These are phyloP conservation scores for Agapornis canus DNA, from an alignment of 2,797 vertebrate species.

Conservation along the genomic window DNA sequence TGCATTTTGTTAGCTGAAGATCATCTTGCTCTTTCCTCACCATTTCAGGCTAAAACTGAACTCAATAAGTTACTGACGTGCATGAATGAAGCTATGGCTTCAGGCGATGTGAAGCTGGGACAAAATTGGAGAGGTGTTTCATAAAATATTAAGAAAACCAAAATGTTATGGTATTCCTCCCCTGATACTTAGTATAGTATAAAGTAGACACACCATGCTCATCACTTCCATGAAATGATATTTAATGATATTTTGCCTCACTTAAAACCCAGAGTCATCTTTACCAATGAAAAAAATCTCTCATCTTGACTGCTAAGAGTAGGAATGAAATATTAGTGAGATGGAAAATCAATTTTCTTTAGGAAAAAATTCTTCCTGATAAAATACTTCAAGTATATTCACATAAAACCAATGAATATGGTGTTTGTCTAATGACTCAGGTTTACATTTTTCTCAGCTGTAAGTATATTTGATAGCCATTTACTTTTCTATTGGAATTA, in stretches of 20 bases:
- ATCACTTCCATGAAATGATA: background rate
- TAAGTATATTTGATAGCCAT: background rate
- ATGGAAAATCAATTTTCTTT: background rate
- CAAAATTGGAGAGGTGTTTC: background rate
- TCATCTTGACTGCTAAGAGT: background rate
- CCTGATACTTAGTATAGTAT: background rate
- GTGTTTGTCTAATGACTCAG: background rate
- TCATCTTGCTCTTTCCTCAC: background rate
- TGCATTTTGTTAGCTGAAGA: background rate
- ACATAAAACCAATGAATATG: background rate
- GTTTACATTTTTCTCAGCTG: background rate
- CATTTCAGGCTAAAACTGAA: background rate
- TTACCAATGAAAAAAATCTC: background rate
- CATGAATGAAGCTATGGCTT: background rate
- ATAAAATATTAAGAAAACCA: background rate
- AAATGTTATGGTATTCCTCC: background rate
- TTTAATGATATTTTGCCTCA: background rate
- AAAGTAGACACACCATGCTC: background rate
- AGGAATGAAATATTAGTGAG: background rate
- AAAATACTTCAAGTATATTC: background rate
- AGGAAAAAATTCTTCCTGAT: background rate
- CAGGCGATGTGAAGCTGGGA: background rate
- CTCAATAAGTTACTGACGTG: background rate
- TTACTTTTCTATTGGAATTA: background rate
- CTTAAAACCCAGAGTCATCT: background rate